These are phyloP conservation scores for Plagodis pulveraria DNA, from an alignment of 2,888 invertebrate species.

Conservation along the genomic window DNA sequence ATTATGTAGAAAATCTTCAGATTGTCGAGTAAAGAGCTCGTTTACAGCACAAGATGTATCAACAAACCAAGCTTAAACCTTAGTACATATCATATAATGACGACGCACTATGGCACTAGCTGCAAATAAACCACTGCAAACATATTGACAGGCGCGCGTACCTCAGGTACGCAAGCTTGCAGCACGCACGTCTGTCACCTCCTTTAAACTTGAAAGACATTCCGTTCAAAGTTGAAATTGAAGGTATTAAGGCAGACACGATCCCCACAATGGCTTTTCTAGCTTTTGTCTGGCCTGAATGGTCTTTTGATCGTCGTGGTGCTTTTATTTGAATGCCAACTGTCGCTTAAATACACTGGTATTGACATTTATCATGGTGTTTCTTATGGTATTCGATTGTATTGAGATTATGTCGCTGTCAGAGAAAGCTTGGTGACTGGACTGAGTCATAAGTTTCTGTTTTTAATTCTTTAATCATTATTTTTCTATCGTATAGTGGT, in stretches of 20 bases:
- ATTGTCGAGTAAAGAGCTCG: no score
- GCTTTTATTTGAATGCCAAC: slow-evolving; percentile 36
- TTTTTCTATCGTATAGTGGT: no score
- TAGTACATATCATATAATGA: no score
- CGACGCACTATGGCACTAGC: no score
- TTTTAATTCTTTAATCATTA: no score
- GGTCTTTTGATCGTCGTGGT: slow-evolving; percentile 36
- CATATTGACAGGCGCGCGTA: background rate
- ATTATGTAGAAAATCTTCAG: no score
- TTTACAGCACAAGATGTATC: no score
- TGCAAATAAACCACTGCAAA: no score
- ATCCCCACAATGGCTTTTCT: slow-evolving; percentile 63
- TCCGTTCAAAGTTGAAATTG: slow-evolving; percentile 61
- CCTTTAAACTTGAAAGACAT: slow-evolving; percentile 49
- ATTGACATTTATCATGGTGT: slow-evolving; percentile 22
- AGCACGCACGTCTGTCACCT: slow-evolving; percentile 3
- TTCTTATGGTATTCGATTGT: slow-evolving; percentile 4
- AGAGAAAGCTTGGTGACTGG: slow-evolving; percentile 5
- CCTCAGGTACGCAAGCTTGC: background rate
- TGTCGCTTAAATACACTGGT: slow-evolving; percentile 15
- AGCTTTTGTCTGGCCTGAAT: slow-evolving; percentile 59
- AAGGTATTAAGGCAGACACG: slow-evolving; percentile 61
- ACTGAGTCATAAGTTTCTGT: background rate
- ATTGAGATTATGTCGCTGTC: background rate
- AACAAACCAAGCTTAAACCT: no score